Evolutionary conservation across 1,140 invertebrate species (phyloP).

Genomic region (Halictus rubicundus): DNA sequence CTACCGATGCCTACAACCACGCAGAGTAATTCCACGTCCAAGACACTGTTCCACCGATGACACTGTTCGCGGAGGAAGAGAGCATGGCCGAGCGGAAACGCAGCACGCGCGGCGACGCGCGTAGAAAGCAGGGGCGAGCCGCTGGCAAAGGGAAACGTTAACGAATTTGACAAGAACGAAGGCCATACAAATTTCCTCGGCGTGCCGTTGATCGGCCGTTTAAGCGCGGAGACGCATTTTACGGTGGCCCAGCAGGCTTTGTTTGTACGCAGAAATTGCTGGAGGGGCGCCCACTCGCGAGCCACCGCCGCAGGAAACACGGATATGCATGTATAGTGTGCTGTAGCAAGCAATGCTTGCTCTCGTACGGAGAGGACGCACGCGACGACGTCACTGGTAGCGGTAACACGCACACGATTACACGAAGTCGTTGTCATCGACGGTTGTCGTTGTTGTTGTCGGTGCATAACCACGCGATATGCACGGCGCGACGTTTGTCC

Average conservation of each 20-base stretch:
- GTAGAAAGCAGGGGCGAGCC: too few species aligned
- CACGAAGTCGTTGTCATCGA: too few species aligned
- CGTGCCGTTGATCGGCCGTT: not conserved
- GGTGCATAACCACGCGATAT: constrained; percentile 9
- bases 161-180: constrained; percentile 12
- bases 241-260: constrained; percentile 34
- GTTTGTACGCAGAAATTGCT: constrained; percentile 64
- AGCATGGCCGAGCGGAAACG: too few species aligned
- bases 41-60: too few species aligned
- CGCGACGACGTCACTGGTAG: constrained; percentile 54
- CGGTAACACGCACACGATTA: constrained; percentile 27
- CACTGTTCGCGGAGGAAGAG: too few species aligned
- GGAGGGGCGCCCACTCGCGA: constrained; percentile 55
- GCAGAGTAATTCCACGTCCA: too few species aligned
- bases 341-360: too few species aligned
- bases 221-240: constrained; percentile 47
- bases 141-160: too few species aligned
- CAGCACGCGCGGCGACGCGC: too few species aligned
- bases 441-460: too few species aligned
- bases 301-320: constrained; percentile 47
- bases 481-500: constrained; percentile 33
- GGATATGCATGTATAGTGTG: constrained; percentile 17
- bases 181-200: constrained; percentile 28
- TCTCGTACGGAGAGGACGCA: constrained; percentile 37
- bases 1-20: too few species aligned